Conservation (phyloP, 2,888 invertebrate species). For the Drosophila pegasa region DNA sequence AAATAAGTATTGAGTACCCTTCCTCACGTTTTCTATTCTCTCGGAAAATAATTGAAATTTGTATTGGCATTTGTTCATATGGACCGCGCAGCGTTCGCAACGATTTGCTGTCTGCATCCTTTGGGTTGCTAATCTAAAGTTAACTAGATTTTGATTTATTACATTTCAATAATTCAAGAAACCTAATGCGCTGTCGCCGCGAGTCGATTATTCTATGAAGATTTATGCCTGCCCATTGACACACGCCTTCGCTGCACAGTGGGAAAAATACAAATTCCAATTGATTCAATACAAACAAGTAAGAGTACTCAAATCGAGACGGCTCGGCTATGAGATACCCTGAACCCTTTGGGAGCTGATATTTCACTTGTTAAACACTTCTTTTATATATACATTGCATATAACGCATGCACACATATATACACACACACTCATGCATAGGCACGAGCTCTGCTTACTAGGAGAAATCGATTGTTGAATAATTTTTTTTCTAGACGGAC, state of each 20-base stretch:
- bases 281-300: too few relatives aligned
- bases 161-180: constrained; percentile 67
- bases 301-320: too few relatives aligned
- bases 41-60: constrained; percentile 21
- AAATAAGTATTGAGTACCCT: constrained; percentile 39
- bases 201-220: constrained; percentile 77
- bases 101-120: constrained; percentile 13
- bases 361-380: too few relatives aligned
- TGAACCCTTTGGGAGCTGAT: too few relatives aligned
- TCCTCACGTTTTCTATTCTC: constrained; percentile 27
- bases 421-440: too few relatives aligned
- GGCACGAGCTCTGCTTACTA: too few relatives aligned
- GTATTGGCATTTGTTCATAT: constrained; percentile 3
- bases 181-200: constrained; percentile 76
- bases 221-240: constrained; percentile 76
- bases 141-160: constrained; percentile 79
- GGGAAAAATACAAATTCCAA: too few relatives aligned
- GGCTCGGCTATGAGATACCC: too few relatives aligned
- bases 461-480: too few relatives aligned
- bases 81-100: neutral
- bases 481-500: too few relatives aligned
- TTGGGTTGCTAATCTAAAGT: constrained; percentile 58
- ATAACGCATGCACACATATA: too few relatives aligned
- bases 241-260: constrained; percentile 65
- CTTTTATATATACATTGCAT: too few relatives aligned